These are phyloP conservation scores for Girardinus metallicus DNA, from an alignment of 2,797 vertebrate species.

Conservation along the genomic window DNA sequence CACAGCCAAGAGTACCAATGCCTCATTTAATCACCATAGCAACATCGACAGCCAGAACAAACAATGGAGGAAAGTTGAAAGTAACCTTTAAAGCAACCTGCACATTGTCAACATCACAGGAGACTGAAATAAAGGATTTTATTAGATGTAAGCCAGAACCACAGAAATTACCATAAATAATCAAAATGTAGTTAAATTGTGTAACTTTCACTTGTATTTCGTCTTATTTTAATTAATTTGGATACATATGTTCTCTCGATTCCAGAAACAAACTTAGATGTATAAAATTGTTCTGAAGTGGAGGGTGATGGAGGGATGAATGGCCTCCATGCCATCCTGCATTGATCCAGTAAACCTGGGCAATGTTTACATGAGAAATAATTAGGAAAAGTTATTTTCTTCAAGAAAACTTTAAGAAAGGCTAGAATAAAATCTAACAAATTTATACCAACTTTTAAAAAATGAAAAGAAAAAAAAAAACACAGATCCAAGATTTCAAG, in stretches of 20 bases:
- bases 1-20: background rate
- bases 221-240: no score
- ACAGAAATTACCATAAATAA: no score
- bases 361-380: background rate
- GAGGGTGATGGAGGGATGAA: background rate
- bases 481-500: constrained; percentile 22
- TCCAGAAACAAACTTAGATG: background rate
- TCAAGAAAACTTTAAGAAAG: background rate
- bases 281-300: background rate
- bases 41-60: background rate
- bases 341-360: background rate
- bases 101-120: background rate
- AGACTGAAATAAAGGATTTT: no score
- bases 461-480: background rate
- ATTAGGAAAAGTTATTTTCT: background rate
- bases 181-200: no score
- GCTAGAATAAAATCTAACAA: background rate
- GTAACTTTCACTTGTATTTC: no score
- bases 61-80: background rate
- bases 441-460: background rate
- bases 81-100: background rate
- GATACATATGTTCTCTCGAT: background rate
- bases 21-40: background rate
- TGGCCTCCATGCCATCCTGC: background rate
- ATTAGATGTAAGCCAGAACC: no score